phyloP scores from a whole-genome alignment of 2,113 vertebrate genomes.

The Mormyrus lacerda region DNA sequence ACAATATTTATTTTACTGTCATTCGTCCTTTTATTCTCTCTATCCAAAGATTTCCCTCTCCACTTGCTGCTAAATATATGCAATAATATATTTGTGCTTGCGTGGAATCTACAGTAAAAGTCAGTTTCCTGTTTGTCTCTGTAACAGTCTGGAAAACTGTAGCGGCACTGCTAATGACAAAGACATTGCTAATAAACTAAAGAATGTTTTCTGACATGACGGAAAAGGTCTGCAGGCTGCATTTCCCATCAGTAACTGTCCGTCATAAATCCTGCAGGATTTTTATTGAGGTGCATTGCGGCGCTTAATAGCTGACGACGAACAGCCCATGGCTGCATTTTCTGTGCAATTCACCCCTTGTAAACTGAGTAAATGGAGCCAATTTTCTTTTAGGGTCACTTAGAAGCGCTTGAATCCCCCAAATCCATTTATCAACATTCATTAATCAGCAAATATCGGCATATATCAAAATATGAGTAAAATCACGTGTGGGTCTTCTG shows the following conservation, averaged over 20 bases:
- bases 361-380: background rate
- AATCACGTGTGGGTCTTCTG: background rate
- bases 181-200: conserved; percentile 5
- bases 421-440: background rate
- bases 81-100: background rate
- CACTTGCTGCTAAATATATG: background rate
- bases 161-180: background rate
- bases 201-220: background rate
- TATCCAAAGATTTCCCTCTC: background rate
- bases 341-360: background rate
- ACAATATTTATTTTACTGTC: background rate
- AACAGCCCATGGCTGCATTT: background rate
- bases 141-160: background rate
- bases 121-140: background rate
- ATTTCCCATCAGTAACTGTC: background rate
- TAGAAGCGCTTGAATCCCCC: background rate
- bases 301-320: background rate
- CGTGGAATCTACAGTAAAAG: background rate
- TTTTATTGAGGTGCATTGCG: background rate
- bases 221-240: background rate
- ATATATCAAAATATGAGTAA: background rate
- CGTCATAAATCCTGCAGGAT: background rate
- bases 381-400: background rate
- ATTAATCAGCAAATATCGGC: background rate
- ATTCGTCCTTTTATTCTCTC: background rate